Evolutionary conservation across 2,797 vertebrate species (phyloP), one percentile per base, ranked within the genome.

Genomic region (Acridotheres tristis): DNA sequence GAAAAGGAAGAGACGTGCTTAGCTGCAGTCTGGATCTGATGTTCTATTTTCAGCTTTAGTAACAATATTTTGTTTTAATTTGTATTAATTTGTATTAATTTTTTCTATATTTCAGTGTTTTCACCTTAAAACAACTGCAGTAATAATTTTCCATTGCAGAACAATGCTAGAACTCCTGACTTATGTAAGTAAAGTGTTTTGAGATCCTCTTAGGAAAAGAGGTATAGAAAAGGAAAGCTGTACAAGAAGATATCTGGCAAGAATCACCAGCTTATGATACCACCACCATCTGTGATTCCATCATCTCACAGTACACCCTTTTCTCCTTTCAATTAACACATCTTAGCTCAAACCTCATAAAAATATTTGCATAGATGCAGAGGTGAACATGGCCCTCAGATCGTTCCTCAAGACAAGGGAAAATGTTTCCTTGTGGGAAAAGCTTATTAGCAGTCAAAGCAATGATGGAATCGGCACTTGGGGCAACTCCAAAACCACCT

Each of bases 401-500:
- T 57, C 42, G 38, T 14, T 40, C 34, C 69, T 67, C 48, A 61
- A 93, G 74, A 87, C 59, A 77, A 89, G 79, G 25, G 45, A 81
- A 86, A 62, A 50, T 34, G 13, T 58, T 78, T 91, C 74, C 14
- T 81, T 34, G 36, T 63, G 23, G 16, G 68, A 55, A 73, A 81
- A 90, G 14, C 62, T 90, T 55, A 67, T 91, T 92, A 96, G 67
- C 16, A 87, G 43, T 57, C 65, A 73, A 85, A 94, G 53, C 67
- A 87, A 73, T 1, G 36, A 85, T 32, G 53, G 63, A 95, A 89
- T 87, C 74, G 77, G 83, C 72, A 71, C 47, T 87, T 94, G 85
- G 62, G 50, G 62, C 79, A 94, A 62, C 73, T 96, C 88, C 89
- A 94, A 94, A 95, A 74, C 57, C 74, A 89, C 71, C 84, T 90